Evolutionary conservation across 2,113 vertebrate species (phyloP), one percentile per base, ranked within the genome.

Genomic region (Noctilio leporinus): DNA sequence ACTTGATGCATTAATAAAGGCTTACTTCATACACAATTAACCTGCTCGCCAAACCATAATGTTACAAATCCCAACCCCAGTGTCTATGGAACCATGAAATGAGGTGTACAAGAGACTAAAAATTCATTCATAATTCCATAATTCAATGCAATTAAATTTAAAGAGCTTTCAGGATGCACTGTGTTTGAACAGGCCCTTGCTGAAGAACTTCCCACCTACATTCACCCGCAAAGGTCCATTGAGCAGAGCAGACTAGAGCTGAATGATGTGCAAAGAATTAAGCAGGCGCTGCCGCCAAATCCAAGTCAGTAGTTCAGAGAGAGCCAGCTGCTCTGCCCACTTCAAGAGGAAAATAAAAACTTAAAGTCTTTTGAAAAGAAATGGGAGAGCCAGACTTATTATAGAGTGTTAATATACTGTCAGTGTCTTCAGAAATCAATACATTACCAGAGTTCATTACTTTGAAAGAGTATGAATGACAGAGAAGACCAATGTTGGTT

Each of bases 401-500:
- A 53, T 33, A 64, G 19, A 72, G 19, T 45, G 67, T 91, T 19
- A 82, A 5, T 88, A 85, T 53, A 45, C n/a, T 9, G 5, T 38
- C 72, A 69, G 7, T 26, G 19, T 85, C 53, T 93, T 93, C 55
- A 85, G 57, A 96, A 93, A 73, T 92, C 5, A 64, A n/a, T 77
- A 14, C 8, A 47, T 30, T 72, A 72, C n/a, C 65, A 55, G 62
- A 75, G 24, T 82, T 82, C 35, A 62, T 28, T 7, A 4, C 10
- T 89, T 97, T 89, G 88, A 94, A 93, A 78, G 20, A 86, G 67
- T 0, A 80, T 30, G 2, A 91, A 82, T 77, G 38, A 88, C 22
- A 93, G 22, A 88, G 15, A 75, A 81, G 26, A 16, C 5, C 81
- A 92, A 86, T n/a, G 5, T 4, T n/a, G 62, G 3, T 20, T 57